Evolutionary conservation across 2,113 vertebrate genomes (phyloP).

Genomic region (Tachysurus vachellii): DNA sequence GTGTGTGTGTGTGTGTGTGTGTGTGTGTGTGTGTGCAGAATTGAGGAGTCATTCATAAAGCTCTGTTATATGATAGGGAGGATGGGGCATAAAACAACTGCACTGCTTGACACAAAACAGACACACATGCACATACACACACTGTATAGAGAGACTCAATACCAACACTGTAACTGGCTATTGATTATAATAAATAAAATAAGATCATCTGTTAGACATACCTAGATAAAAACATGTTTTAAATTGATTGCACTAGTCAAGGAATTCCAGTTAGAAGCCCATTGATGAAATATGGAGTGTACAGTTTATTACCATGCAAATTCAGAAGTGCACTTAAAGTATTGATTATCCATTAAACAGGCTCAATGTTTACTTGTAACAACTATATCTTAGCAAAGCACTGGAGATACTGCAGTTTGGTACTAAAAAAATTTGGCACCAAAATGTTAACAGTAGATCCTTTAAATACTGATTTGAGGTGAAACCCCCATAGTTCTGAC

Average conservation of each 20-base stretch:
- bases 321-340: neutral
- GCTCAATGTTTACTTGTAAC: neutral
- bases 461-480: too few relatives aligned
- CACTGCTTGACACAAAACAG: constrained; percentile 38
- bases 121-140: constrained; percentile 31
- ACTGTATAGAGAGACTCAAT: neutral
- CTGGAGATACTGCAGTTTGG: neutral
- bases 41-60: neutral
- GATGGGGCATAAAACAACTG: constrained; percentile 28
- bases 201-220: neutral
- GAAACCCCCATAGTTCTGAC: too few relatives aligned
- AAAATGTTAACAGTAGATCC: too few relatives aligned
- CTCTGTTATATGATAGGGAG: constrained; percentile 29
- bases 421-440: neutral
- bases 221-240: neutral
- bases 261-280: neutral
- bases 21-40: constrained; percentile 26
- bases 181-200: neutral
- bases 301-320: neutral
- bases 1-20: neutral
- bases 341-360: neutral
- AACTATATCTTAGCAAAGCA: neutral
- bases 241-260: neutral
- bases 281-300: neutral
- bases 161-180: neutral